Conservation (phyloP, 2,797 vertebrate species). For the Amblyopsis hoosieri region DNA sequence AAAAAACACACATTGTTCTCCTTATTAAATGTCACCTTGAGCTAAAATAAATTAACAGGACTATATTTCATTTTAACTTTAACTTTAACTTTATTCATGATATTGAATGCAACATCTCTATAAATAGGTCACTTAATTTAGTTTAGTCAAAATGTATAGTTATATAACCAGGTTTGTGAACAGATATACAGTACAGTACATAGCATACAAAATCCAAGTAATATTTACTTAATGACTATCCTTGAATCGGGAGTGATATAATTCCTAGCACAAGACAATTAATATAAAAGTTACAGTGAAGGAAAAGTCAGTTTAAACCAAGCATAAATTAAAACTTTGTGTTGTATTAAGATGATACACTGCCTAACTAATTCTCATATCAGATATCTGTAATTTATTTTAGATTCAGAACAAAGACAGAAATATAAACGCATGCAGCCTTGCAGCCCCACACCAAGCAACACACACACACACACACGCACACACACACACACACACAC, state of each 20-base stretch:
- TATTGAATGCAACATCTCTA: too few species aligned
- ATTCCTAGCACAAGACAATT: background rate
- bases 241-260: background rate
- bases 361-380: background rate
- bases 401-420: background rate
- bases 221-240: background rate
- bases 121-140: too few species aligned
- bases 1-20: background rate
- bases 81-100: too few species aligned
- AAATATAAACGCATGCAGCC: background rate
- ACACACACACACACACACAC: background rate
- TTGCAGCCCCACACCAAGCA: conserved; percentile 2
- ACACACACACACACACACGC: background rate
- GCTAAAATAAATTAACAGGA: too few species aligned
- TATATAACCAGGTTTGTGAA: too few species aligned
- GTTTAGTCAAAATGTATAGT: too few species aligned
- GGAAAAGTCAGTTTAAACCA: background rate
- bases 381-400: background rate
- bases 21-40: too few species aligned
- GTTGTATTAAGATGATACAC: background rate
- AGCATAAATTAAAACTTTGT: background rate
- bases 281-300: background rate
- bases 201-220: too few species aligned
- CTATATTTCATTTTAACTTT: too few species aligned
- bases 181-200: too few species aligned